Percentiles rank a stretch among this genome's conserved stretches.
Conservation (phyloP, 2,797 vertebrate genomes). For the Halcyon chelicuti region DNA sequence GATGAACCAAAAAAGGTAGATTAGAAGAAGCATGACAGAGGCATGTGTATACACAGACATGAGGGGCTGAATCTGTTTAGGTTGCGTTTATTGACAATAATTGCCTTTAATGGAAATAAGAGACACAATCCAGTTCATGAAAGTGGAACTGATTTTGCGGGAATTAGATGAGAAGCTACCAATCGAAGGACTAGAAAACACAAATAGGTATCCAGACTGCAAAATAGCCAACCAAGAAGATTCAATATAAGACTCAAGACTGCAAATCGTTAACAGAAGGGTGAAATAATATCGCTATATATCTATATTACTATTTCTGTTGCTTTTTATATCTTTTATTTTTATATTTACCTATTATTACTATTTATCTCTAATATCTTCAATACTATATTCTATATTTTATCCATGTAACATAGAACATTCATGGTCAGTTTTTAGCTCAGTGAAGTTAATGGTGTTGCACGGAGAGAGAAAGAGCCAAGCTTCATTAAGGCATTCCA, state of each 20-base stretch:
- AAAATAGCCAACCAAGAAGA: conserved; percentile 27
- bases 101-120: conserved; percentile 26
- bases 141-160: conserved; percentile 45
- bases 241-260: background rate
- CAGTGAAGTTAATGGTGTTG: background rate
- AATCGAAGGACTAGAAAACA: background rate
- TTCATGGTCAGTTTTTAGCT: background rate
- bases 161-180: conserved; percentile 53
- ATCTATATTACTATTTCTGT: background rate
- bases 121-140: background rate
- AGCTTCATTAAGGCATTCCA: background rate
- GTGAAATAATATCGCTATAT: background rate
- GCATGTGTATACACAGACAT: background rate
- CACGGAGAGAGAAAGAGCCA: background rate
- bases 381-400: background rate
- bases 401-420: background rate
- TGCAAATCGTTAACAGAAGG: background rate
- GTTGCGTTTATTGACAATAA: background rate
- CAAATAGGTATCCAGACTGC: background rate
- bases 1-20: background rate
- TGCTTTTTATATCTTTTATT: too few species aligned
- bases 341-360: too few species aligned
- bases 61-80: background rate
- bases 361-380: background rate
- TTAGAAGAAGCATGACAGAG: background rate